Base-by-base conservation (phyloP, 2,888 invertebrate species). In the Augiades crinisus region DNA sequence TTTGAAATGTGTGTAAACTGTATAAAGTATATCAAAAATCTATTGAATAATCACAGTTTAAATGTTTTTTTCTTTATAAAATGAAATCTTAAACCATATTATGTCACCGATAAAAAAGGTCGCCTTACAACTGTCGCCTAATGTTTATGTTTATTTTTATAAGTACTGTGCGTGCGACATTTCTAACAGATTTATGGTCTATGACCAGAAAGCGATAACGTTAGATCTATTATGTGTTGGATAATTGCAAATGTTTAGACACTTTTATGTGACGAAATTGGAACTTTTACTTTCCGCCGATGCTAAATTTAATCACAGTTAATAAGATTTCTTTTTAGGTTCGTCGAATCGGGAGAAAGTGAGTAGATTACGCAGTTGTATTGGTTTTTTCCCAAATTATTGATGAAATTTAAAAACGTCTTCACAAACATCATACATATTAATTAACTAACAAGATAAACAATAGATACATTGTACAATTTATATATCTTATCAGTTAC, bases 171-270 rank as follows among this genome's bases (percentile, higher is more conserved):
- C 12, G 21, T 22, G 10, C 4, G 13, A 22, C 24, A 24, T 8
- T 27, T 27, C 27, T 27, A n/a, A 10, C 5, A 27, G 10, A 27
- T 3, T 3, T 2, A 2, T 10, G 12, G 16, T 40, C 40, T 40
- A 27, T 40, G 24, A 7, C 5, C 14, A 2, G 14, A 16, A 27
- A 38, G 24, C 24, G 40, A 34, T 40, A 53, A 47, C 36, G n/a
- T 31, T 38, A 8, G 19, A 12, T 14, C 19, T 40, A 36, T 34
- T 43, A 47, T 43, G 37, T 53, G 27, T 43, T 45, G 33, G 38
- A 47, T 24, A 44, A 34, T 34, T 27, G 19, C 6, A 36, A 24
- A 5, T 30, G 16, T 41, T 44, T 21, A 12, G 16, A 5, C 13
- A 19, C 30, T 44, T 44, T 44, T 44, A 33, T 21, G 19, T 13